Percentiles rank a stretch among this genome's conserved stretches.
Conservation (phyloP, 1,140 invertebrate genomes). For the Ceratoteleas bidentatus region DNA sequence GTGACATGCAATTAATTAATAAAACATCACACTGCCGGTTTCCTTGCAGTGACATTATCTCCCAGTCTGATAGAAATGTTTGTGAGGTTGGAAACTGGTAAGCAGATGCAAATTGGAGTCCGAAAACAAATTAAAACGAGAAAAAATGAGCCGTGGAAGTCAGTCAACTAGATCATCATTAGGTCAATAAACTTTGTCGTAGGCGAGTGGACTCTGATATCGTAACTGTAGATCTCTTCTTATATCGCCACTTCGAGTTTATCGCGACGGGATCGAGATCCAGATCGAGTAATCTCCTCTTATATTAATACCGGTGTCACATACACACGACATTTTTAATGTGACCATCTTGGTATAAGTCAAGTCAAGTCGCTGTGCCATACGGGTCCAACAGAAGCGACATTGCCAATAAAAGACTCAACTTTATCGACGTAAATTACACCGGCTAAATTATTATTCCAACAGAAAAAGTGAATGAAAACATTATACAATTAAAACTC, state of each 20-base stretch:
- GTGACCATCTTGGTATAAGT: constrained; percentile 12
- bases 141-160: constrained; percentile 11
- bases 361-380: constrained; percentile 13
- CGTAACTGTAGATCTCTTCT: constrained; percentile 55
- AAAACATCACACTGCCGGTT: too few relatives aligned
- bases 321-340: constrained; percentile 28
- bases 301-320: constrained; percentile 27
- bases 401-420: neutral
- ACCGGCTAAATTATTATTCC: neutral
- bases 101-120: constrained; percentile 13
- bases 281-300: constrained; percentile 40
- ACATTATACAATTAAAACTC: too few relatives aligned
- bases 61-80: too few relatives aligned
- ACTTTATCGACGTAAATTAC: neutral
- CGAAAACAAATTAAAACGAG: neutral
- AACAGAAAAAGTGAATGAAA: neutral
- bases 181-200: constrained; percentile 62
- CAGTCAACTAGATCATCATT: constrained; percentile 55
- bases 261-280: constrained; percentile 47
- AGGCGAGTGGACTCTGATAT: constrained; percentile 59
- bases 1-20: too few relatives aligned
- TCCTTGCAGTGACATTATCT: too few relatives aligned
- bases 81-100: neutral
- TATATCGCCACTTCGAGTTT: constrained; percentile 47
- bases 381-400: constrained; percentile 4